Conservation (phyloP, 2,113 vertebrate genomes). For the Ammodytes dubius region DNA sequence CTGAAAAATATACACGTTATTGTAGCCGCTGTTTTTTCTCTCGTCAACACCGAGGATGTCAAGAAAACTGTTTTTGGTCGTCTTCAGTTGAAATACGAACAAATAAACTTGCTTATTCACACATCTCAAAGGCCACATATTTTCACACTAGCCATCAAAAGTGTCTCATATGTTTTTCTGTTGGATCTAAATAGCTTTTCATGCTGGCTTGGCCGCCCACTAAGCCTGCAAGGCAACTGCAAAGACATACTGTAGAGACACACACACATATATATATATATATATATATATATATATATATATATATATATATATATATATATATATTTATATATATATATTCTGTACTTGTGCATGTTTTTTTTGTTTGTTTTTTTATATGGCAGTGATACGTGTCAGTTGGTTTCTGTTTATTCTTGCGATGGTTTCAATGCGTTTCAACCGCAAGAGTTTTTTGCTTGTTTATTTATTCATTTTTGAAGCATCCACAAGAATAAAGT, state of each 20-base stretch:
- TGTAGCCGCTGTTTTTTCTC: too few species aligned
- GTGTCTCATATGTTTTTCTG: not conserved
- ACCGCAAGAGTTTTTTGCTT: not conserved
- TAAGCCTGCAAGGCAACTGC: not conserved
- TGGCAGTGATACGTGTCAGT: not conserved
- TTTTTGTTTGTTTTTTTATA: not conserved
- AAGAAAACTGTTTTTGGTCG: too few species aligned
- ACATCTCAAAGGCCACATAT: not conserved
- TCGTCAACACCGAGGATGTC: too few species aligned
- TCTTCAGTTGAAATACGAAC: too few species aligned
- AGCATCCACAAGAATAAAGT: not conserved
- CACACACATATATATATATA: not conserved
- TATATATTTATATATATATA: too few species aligned
- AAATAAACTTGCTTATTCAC: too few species aligned
- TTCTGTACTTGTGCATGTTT: not conserved
- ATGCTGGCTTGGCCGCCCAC: not conserved
- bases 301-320: too few species aligned
- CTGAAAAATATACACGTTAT: too few species aligned
- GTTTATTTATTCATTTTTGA: not conserved
- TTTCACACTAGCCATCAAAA: not conserved
- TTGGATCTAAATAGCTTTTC: constrained; percentile 1
- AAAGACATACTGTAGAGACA: not conserved
- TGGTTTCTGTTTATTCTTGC: not conserved
- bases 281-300: too few species aligned
- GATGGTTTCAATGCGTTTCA: not conserved